Evolutionary conservation across 2,113 vertebrate genomes (phyloP).

Genomic region (Trochalopteron elliotii): DNA sequence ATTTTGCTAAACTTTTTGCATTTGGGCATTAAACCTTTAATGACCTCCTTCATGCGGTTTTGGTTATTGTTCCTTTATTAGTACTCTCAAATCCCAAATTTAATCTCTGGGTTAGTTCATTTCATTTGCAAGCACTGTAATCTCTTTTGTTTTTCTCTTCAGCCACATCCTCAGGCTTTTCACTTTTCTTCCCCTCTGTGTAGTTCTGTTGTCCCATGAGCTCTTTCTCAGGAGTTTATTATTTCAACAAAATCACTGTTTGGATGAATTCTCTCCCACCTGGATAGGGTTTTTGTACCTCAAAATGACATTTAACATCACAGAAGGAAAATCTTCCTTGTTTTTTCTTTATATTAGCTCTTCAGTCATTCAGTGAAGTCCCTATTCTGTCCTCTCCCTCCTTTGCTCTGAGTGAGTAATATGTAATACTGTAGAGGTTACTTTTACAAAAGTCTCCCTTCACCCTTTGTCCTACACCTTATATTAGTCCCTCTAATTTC

Average conservation of each 20-base stretch:
- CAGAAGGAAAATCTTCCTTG: slow-evolving; percentile 1
- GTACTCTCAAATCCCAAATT: slow-evolving; percentile 40
- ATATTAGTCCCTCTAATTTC: slow-evolving; percentile 4
- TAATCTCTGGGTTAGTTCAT: slow-evolving; percentile 20
- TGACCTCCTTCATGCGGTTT: neutral
- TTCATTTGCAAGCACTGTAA: slow-evolving; percentile 13
- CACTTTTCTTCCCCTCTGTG: neutral
- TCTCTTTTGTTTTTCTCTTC: slow-evolving; percentile 31
- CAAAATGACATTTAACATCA: neutral
- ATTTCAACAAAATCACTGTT: neutral
- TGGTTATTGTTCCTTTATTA: neutral
- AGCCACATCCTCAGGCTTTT: neutral
- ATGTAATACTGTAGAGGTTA: neutral
- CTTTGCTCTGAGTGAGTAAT: neutral
- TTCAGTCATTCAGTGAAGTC: neutral
- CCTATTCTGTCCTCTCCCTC: neutral
- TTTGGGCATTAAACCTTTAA: neutral
- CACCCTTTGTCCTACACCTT: neutral
- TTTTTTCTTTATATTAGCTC: neutral
- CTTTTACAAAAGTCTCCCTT: neutral
- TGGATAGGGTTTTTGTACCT: neutral
- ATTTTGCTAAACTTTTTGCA: neutral
- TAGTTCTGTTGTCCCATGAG: neutral
- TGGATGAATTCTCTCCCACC: neutral
- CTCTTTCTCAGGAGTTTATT: slow-evolving; percentile 12